phyloP scores from a whole-genome alignment of 92 coral and sea anemone genomes.

The Paragorgia papillata region DNA sequence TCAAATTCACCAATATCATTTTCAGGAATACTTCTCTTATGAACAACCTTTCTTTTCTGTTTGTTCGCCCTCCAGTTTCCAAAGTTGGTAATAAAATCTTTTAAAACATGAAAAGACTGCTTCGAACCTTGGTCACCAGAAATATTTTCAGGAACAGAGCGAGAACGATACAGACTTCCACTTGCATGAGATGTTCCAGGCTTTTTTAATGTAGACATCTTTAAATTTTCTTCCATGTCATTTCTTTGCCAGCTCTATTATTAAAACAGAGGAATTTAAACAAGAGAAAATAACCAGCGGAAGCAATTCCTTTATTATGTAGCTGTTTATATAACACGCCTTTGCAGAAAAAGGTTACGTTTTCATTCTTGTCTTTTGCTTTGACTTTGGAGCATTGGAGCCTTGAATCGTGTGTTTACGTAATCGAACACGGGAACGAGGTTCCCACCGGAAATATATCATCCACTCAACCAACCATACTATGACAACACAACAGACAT shows the following conservation, averaged over 20 bases:
- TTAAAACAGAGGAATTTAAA: too few species aligned
- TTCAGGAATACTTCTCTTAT: slow-evolving; percentile 62
- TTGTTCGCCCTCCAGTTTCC: slow-evolving; percentile 76
- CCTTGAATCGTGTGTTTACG: slow-evolving; percentile 33
- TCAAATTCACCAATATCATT: slow-evolving; percentile 70
- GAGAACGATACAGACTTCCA: slow-evolving; percentile 36
- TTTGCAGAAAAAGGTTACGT: too few species aligned
- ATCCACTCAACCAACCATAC: too few species aligned
- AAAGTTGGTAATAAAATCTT: slow-evolving; percentile 85
- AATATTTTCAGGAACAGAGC: slow-evolving; percentile 42
- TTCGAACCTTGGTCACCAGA: slow-evolving; percentile 28
- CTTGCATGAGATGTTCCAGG: slow-evolving; percentile 25
- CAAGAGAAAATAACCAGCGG: neutral
- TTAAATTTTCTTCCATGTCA: slow-evolving; percentile 26
- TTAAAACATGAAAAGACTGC: slow-evolving; percentile 51
- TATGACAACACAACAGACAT: too few species aligned
- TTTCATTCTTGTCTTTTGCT: slow-evolving; percentile 1
- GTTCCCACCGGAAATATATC: neutral
- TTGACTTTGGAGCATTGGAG: neutral
- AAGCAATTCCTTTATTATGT: slow-evolving; percentile 13
- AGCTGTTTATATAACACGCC: too few species aligned
- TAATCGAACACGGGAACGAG: slow-evolving; percentile 29
- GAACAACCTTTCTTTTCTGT: slow-evolving; percentile 59
- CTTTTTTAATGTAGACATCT: slow-evolving; percentile 36
- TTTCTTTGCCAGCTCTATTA: neutral